phyloP scores from a whole-genome alignment of 2,888 invertebrate species.

The Agonopterix subpropinquella region DNA sequence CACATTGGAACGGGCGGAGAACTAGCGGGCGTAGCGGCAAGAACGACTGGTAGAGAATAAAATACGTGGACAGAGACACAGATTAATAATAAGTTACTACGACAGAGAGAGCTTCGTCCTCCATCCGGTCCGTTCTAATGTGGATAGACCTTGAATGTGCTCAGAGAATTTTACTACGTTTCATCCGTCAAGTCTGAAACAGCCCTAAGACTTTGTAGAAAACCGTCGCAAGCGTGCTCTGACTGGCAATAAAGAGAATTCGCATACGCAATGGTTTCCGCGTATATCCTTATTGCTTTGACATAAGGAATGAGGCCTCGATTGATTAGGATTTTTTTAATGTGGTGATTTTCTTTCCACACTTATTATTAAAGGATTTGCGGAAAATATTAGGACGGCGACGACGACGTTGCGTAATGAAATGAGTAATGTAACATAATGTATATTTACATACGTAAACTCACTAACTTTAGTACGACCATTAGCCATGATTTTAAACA shows the following conservation, averaged over 20 bases:
- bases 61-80: neutral
- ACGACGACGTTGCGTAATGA: neutral
- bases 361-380: neutral
- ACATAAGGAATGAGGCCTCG: conserved; percentile 37
- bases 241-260: conserved; percentile 57
- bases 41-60: too few relatives aligned
- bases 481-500: too few relatives aligned
- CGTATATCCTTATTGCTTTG: conserved; percentile 69
- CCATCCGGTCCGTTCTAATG: too few relatives aligned
- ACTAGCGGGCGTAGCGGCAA: too few relatives aligned
- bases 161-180: too few relatives aligned
- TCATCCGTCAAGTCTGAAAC: too few relatives aligned
- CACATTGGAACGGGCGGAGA: too few relatives aligned
- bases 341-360: neutral
- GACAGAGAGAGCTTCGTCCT: conserved; percentile 6
- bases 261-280: conserved; percentile 63
- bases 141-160: too few relatives aligned
- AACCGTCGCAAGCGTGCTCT: conserved; percentile 59
- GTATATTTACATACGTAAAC: too few relatives aligned
- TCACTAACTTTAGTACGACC: too few relatives aligned
- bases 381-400: neutral
- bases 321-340: neutral
- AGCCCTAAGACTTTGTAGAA: conserved; percentile 32
- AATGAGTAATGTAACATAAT: neutral
- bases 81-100: neutral